Evolutionary conservation across 1,140 invertebrate species (phyloP).

Genomic region (Eriocheir sinensis): DNA sequence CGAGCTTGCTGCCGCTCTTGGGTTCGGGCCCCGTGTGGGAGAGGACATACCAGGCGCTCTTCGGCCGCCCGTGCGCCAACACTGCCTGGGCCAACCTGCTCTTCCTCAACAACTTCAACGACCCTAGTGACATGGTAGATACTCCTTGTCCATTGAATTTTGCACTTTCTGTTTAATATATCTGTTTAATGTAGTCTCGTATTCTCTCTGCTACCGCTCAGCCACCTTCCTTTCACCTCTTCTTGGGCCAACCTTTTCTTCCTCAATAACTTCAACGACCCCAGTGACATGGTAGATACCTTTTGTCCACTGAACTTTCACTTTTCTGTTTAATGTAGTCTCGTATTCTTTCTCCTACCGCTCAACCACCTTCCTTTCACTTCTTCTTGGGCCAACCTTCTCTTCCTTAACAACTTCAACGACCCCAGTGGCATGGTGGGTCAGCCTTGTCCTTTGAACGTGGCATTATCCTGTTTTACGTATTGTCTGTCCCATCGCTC

Average conservation of each 20-base stretch:
- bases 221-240: too few relatives aligned
- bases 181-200: too few relatives aligned
- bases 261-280: constrained; percentile 60
- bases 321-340: too few relatives aligned
- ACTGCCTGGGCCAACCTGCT: constrained; percentile 49
- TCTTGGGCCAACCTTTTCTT: constrained; percentile 54
- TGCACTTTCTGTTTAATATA: too few relatives aligned
- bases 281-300: constrained; percentile 66
- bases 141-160: too few relatives aligned
- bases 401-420: constrained; percentile 64
- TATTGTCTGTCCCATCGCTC: too few relatives aligned
- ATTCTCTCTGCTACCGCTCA: too few relatives aligned
- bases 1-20: constrained; percentile 42
- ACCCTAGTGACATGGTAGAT: constrained; percentile 63
- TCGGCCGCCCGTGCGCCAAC: constrained; percentile 52
- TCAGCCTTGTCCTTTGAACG: too few relatives aligned
- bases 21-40: constrained; percentile 60
- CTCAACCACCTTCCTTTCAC: too few relatives aligned
- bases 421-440: constrained; percentile 61
- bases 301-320: too few relatives aligned
- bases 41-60: constrained; percentile 47
- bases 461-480: too few relatives aligned
- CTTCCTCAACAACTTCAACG: constrained; percentile 61
- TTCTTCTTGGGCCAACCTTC: constrained; percentile 48
- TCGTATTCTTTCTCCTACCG: too few relatives aligned